Evolutionary conservation across 2,797 vertebrate species (phyloP).

Genomic region (Buphagus erythrorhynchus): DNA sequence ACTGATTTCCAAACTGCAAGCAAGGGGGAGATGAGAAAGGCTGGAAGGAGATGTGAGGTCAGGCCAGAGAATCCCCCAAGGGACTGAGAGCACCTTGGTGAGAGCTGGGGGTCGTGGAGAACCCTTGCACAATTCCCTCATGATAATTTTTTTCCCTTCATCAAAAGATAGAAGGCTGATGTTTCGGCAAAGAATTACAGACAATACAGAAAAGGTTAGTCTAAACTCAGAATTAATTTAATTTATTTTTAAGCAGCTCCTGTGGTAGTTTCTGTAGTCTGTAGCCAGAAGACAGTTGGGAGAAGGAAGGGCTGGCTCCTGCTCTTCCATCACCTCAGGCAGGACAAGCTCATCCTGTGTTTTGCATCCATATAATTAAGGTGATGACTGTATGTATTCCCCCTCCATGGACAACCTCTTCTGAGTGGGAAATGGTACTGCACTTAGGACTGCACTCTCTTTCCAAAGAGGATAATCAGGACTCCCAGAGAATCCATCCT

Average conservation of each 20-base stretch:
- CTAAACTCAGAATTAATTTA: not conserved
- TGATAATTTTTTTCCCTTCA: not conserved
- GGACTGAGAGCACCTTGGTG: not conserved
- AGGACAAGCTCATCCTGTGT: not conserved
- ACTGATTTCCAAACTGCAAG: not conserved
- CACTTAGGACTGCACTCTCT: not conserved
- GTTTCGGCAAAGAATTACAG: not conserved
- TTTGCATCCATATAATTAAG: not conserved
- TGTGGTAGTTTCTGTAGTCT: not conserved
- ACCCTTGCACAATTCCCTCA: not conserved
- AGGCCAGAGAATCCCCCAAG: not conserved
- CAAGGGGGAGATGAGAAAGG: not conserved
- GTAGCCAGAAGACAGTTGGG: not conserved
- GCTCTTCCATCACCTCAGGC: not conserved
- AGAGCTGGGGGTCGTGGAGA: not conserved
- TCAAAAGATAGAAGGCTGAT: not conserved
- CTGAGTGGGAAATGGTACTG: rapidly evolving
- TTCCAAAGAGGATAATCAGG: not conserved
- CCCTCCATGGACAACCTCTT: not conserved
- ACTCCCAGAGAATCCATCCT: not conserved
- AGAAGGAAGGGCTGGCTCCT: not conserved
- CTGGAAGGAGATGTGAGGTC: not conserved
- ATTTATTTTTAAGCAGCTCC: not conserved
- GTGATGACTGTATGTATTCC: not conserved
- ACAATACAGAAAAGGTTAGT: not conserved